Percentiles rank a stretch among this genome's conserved stretches.
Evolutionary conservation across 2,797 vertebrate genomes (phyloP).

Genomic region (Pseudotriccus pelzelni): DNA sequence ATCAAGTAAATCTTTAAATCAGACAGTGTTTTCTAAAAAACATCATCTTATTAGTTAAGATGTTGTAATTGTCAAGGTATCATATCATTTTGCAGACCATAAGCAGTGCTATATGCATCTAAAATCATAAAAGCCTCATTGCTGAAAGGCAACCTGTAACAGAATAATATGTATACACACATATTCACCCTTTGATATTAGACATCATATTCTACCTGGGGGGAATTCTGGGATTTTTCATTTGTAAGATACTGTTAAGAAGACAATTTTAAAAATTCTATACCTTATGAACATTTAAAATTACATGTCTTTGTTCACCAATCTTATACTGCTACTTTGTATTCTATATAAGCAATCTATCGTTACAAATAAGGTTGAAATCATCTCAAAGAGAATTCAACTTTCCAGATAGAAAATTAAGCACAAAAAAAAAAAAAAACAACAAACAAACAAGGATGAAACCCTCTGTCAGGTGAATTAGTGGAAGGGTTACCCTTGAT

Average conservation of each 20-base stretch:
- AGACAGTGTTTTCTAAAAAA: not conserved
- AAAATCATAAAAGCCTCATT: not conserved
- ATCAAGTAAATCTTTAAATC: not conserved
- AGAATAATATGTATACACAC: not conserved
- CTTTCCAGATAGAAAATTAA: not conserved
- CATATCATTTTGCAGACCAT: not conserved
- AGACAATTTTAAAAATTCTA: not conserved
- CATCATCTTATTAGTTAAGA: not conserved
- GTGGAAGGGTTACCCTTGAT: not conserved
- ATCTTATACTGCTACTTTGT: not conserved
- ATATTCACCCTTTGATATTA: not conserved
- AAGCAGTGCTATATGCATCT: not conserved
- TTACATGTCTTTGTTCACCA: not conserved
- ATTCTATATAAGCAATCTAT: not conserved
- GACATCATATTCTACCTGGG: not conserved
- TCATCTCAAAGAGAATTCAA: not conserved
- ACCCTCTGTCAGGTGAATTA: not conserved
- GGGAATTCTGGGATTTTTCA: not conserved
- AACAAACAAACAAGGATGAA: too few species aligned
- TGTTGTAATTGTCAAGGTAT: not conserved
- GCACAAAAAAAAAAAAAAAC: accelerated
- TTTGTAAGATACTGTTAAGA: not conserved
- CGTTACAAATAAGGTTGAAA: not conserved
- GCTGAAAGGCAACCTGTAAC: not conserved
- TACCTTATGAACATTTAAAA: not conserved